A percentile compares a stretch with the other conserved stretches of the same genome.
phyloP scores from a whole-genome alignment of 2,888 invertebrate genomes.

The Troglohyphantes excavatus region DNA sequence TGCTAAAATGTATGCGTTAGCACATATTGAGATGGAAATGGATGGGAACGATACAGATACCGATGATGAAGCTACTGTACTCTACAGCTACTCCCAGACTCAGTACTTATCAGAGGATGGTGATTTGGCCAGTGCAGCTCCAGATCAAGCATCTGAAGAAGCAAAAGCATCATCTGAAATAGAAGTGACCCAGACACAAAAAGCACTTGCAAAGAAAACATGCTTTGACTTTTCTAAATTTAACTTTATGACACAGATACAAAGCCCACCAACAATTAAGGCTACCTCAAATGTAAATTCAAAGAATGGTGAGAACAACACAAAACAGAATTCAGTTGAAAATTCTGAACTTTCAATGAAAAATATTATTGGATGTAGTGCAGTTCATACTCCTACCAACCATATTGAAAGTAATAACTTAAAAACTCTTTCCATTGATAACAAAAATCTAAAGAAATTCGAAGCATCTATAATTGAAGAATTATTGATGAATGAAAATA shows the following conservation, averaged over 20 bases:
- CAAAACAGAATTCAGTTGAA: not conserved
- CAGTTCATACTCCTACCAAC: not conserved
- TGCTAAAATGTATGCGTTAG: constrained; percentile 4
- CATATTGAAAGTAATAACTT: not conserved
- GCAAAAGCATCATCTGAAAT: not conserved
- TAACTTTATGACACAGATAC: not conserved
- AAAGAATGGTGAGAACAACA: not conserved
- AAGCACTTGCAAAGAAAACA: not conserved
- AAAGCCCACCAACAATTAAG: too few relatives aligned
- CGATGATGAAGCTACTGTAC: constrained; percentile 26
- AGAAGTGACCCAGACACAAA: not conserved
- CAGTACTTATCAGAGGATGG: not conserved
- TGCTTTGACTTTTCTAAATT: not conserved
- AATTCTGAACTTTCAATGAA: not conserved
- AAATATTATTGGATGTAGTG: not conserved
- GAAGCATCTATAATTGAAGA: not conserved
- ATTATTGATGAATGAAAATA: not conserved
- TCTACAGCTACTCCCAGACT: not conserved
- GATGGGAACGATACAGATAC: not conserved
- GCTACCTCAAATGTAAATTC: not conserved
- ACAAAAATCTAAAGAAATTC: not conserved
- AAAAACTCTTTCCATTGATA: not conserved
- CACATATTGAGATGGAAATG: not conserved
- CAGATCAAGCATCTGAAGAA: not conserved
- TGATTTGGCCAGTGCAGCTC: not conserved